Conservation (phyloP, 2,113 vertebrate genomes). For the Dipodomys ordii region DNA sequence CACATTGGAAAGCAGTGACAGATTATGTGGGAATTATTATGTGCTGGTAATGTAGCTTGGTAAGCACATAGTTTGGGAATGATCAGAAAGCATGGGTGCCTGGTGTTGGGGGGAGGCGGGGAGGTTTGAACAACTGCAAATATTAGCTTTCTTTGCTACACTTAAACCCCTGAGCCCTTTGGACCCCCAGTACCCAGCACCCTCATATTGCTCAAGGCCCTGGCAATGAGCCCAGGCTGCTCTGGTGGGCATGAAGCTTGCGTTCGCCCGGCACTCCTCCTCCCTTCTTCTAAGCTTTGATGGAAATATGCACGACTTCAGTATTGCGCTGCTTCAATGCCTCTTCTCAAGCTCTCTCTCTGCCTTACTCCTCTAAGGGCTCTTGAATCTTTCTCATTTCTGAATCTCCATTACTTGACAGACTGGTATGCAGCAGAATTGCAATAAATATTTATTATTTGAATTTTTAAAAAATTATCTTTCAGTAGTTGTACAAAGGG, state of each 20-base stretch:
- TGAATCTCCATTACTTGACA: not conserved
- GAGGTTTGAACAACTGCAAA: not conserved
- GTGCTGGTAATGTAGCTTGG: no score
- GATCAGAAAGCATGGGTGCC: no score
- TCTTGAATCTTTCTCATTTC: conserved; percentile 5
- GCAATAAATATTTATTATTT: not conserved
- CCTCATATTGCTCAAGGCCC: not conserved
- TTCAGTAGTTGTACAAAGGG: no score
- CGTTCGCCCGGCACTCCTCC: not conserved
- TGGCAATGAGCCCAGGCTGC: not conserved
- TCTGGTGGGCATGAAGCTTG: not conserved
- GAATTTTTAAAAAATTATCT: no score
- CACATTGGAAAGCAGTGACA: no score
- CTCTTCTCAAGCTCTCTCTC: not conserved
- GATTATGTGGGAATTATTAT: no score
- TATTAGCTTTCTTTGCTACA: not conserved
- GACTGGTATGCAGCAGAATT: not conserved
- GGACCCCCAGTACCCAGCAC: not conserved
- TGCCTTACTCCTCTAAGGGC: not conserved
- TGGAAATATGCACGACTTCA: not conserved
- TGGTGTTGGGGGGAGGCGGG: no score
- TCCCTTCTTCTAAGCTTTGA: not conserved
- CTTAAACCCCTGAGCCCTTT: not conserved
- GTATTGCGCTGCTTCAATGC: not conserved
- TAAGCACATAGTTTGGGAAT: no score